Conservation (phyloP, 1,140 invertebrate genomes). For the Varroa destructor region DNA sequence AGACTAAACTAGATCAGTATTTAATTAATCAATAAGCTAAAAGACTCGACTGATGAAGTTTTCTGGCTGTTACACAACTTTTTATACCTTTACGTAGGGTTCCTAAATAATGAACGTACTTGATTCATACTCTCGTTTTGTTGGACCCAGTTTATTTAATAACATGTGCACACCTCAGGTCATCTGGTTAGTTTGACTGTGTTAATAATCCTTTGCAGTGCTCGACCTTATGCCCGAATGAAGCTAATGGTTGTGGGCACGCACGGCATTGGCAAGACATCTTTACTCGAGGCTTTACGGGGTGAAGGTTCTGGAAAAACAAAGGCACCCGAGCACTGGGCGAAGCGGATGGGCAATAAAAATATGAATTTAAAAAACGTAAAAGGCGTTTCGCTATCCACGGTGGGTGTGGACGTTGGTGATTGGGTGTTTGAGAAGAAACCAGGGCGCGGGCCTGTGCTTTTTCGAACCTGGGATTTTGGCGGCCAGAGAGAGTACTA, state of each 20-base stretch:
- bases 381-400: conserved; percentile 69
- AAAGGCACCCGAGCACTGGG: conserved; percentile 72
- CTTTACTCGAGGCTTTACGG: conserved; percentile 68
- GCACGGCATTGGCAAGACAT: conserved; percentile 85
- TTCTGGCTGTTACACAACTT: conserved; percentile 31
- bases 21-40: too few species aligned
- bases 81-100: conserved; percentile 1
- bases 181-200: conserved; percentile 20
- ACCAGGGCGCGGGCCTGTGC: conserved; percentile 67
- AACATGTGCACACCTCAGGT: not conserved
- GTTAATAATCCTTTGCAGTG: conserved; percentile 59
- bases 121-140: not conserved
- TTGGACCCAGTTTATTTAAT: conserved; percentile 1
- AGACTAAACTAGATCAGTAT: too few species aligned
- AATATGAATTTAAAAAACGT: conserved; percentile 59
- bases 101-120: too few species aligned
- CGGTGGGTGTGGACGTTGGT: conserved; percentile 90
- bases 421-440: conserved; percentile 84
- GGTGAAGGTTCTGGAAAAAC: conserved; percentile 66
- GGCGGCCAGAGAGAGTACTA: conserved; percentile 86
- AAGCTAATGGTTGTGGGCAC: conserved; percentile 95
- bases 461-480: conserved; percentile 98
- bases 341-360: conserved; percentile 80
- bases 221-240: conserved; percentile 82
- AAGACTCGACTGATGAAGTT: too few species aligned